Conservation (phyloP, 2,888 invertebrate genomes). For the Campaea margaritaria region DNA sequence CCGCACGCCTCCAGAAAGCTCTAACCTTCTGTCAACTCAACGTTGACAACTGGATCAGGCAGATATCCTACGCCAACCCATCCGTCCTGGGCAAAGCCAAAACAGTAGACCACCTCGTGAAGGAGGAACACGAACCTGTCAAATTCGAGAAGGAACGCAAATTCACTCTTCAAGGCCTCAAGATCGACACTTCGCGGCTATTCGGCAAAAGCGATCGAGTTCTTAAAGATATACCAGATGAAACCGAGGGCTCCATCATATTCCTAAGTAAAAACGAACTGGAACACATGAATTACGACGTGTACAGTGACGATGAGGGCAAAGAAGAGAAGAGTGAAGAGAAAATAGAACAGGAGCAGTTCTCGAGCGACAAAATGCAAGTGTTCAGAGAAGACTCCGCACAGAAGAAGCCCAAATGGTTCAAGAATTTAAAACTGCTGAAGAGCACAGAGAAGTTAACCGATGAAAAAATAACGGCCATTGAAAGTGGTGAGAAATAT, state of each 20-base stretch:
- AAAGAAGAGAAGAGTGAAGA: constrained; percentile 79
- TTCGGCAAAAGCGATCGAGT: constrained; percentile 83
- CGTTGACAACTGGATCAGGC: constrained; percentile 87
- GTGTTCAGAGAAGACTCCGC: constrained; percentile 80
- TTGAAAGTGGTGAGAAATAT: constrained; percentile 70
- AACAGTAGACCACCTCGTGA: constrained; percentile 83
- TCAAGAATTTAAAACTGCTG: constrained; percentile 85
- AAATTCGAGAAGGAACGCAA: constrained; percentile 83
- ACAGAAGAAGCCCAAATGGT: constrained; percentile 88
- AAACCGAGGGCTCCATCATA: constrained; percentile 88
- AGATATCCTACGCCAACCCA: constrained; percentile 83
- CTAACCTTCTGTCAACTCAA: constrained; percentile 87
- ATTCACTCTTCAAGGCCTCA: constrained; percentile 81
- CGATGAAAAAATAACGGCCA: constrained; percentile 76
- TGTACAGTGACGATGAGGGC: constrained; percentile 80
- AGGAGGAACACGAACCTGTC: constrained; percentile 80
- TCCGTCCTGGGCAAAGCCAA: constrained; percentile 72
- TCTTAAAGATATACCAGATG: constrained; percentile 83
- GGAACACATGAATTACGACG: constrained; percentile 86
- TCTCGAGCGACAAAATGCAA: constrained; percentile 79
- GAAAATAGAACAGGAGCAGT: constrained; percentile 71
- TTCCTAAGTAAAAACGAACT: constrained; percentile 88
- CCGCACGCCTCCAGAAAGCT: constrained; percentile 87
- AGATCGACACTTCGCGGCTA: constrained; percentile 78
- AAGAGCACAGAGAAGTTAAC: constrained; percentile 74